Percentiles rank a stretch among this genome's conserved stretches.
Conservation (phyloP, 2,113 vertebrate species). For the Crotalus horridus region DNA sequence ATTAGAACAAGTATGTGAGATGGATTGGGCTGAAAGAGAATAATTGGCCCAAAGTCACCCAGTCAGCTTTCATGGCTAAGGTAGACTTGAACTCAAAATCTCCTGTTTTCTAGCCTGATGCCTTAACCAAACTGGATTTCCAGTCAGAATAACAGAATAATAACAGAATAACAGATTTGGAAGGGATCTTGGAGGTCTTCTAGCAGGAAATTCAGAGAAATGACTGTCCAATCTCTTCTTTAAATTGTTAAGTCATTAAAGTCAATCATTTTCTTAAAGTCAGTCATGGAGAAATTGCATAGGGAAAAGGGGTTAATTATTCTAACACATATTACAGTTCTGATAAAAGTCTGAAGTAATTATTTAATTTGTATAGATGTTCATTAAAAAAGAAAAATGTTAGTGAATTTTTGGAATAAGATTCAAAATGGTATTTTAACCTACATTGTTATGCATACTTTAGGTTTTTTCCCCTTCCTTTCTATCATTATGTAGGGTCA, state of each 20-base stretch:
- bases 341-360: neutral
- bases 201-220: neutral
- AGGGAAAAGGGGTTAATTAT: neutral
- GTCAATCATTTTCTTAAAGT: neutral
- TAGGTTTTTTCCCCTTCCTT: neutral
- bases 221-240: neutral
- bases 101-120: neutral
- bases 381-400: neutral
- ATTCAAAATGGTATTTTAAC: neutral
- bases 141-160: neutral
- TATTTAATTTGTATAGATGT: neutral
- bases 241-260: neutral
- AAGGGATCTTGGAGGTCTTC: neutral
- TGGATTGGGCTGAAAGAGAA: neutral
- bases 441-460: neutral
- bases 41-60: neutral
- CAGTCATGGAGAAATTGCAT: neutral
- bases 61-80: neutral
- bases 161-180: neutral
- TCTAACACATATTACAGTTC: neutral
- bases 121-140: neutral
- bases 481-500: neutral
- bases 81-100: neutral
- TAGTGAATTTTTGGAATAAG: neutral
- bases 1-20: neutral